Percentiles rank a stretch among this genome's conserved stretches.
phyloP scores from a whole-genome alignment of 2,113 vertebrate species.

The Meriones unguiculatus region DNA sequence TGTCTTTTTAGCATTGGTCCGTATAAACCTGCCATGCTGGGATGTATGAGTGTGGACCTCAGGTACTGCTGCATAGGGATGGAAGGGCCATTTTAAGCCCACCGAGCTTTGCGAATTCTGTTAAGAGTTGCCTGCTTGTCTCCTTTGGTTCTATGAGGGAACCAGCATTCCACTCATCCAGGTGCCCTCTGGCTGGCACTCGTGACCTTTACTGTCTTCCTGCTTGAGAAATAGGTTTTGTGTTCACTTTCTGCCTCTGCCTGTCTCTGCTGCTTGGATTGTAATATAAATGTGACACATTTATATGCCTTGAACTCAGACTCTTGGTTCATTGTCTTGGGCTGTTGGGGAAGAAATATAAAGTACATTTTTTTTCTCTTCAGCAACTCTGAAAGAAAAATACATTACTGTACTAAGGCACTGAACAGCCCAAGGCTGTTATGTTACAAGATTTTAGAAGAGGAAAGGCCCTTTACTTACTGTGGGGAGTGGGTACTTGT shows the following conservation, averaged over 20 bases:
- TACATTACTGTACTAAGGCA: neutral
- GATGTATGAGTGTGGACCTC: neutral
- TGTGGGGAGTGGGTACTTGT: neutral
- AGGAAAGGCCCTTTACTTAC: neutral
- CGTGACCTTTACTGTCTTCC: neutral
- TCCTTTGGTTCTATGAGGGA: neutral
- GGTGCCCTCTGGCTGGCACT: neutral
- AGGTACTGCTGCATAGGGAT: neutral
- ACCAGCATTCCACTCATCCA: too few species aligned
- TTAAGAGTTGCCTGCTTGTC: neutral
- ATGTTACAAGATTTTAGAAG: slow-evolving; percentile 6
- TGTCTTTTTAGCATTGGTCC: neutral
- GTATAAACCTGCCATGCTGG: neutral
- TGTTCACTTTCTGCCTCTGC: neutral
- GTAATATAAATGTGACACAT: neutral
- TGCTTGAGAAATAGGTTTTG: neutral
- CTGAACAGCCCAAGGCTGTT: neutral
- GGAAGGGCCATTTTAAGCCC: neutral
- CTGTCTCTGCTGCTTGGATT: neutral
- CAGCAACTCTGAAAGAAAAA: neutral
- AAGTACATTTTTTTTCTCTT: slow-evolving; percentile 42
- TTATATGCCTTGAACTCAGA: neutral
- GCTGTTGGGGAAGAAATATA: slow-evolving; percentile 4
- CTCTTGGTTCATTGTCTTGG: neutral
- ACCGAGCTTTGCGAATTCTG: neutral